Evolutionary conservation across 2,888 invertebrate species (phyloP).

Genomic region (Molanna angustata): DNA sequence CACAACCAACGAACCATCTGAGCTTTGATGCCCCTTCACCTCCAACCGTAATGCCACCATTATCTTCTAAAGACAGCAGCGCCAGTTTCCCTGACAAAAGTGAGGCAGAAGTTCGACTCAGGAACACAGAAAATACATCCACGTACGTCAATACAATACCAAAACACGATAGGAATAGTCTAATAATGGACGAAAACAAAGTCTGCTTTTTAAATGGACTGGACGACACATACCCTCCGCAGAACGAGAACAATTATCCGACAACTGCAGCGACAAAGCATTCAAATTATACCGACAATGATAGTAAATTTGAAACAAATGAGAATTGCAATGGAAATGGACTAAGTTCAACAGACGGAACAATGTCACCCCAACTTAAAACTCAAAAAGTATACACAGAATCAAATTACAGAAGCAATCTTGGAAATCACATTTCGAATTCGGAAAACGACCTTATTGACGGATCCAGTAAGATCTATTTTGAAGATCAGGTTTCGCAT

Average conservation of each 20-base stretch:
- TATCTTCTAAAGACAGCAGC: conserved; percentile 40
- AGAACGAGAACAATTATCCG: conserved; percentile 1
- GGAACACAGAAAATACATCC: conserved; percentile 21
- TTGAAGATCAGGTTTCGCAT: conserved; percentile 21
- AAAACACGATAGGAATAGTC: conserved; percentile 20
- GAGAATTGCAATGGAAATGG: conserved; percentile 1
- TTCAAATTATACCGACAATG: not conserved
- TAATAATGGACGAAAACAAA: conserved; percentile 21
- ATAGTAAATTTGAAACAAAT: conserved; percentile 5
- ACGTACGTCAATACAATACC: conserved; percentile 38
- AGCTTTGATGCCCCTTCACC: conserved; percentile 52
- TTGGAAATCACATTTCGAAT: conserved; percentile 12
- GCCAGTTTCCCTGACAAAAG: conserved; percentile 41
- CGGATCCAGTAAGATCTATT: conserved; percentile 20
- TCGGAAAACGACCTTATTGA: conserved; percentile 20
- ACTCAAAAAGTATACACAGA: conserved; percentile 1
- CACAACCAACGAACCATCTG: conserved; percentile 45
- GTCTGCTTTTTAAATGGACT: conserved; percentile 9
- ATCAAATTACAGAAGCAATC: not conserved
- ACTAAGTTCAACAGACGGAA: conserved; percentile 8
- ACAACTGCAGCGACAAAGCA: not conserved
- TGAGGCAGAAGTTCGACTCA: conserved; percentile 36
- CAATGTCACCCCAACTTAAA: conserved; percentile 14
- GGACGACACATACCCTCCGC: not conserved
- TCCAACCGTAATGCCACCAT: conserved; percentile 41